Base-by-base conservation (phyloP, 2,113 vertebrate species). In the Gnathochromis pfefferi region DNA sequence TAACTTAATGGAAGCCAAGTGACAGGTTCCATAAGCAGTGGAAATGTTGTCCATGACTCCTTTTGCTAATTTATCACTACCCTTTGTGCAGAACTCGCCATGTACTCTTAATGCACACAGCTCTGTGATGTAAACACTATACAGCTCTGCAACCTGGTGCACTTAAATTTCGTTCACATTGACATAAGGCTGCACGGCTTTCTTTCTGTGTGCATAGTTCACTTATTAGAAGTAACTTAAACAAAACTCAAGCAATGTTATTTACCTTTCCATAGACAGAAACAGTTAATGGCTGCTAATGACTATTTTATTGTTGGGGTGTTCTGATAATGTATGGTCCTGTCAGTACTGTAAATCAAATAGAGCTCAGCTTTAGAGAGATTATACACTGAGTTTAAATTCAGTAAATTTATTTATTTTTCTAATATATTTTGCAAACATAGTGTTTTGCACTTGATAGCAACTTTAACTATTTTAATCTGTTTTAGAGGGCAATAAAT, bases 1-100 rank as follows among this genome's bases (percentile, higher is more conserved):
- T 95, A 94, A 91, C 93, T 93, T 95, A 96, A 95, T 96, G 93
- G 91, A 96, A 86, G 92, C 65, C 85, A 92, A 95, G 95, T 93
- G 94, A 93, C 86, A 51, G 88, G 38, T 79, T 57, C 89, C 84
- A 65, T 95, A 91, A 91, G 92, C 80, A 89, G 75, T 28, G 23
- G 57, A 82, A 86, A 89, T 88, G 57, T 85, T 87, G 51, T 91
- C 82, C 92, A 82, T 85, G 86, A 47, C 81, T 88, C 81, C 47
- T 55, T 68, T 31, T 85, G 60, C 83, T 91, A 89, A 96, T 96
- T 94, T 93, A 94, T 96, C 87, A 93, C 89, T 38, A 57, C 85
- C 70, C 80, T 79, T 82, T 86, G 82, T 87, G 82, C 82, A 82
- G 84, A 89, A 87, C 58, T 83, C 82, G 84, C 81, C 91, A 88